Evolutionary conservation across 2,797 vertebrate genomes (phyloP).

Genomic region (Silurus aristotelis): DNA sequence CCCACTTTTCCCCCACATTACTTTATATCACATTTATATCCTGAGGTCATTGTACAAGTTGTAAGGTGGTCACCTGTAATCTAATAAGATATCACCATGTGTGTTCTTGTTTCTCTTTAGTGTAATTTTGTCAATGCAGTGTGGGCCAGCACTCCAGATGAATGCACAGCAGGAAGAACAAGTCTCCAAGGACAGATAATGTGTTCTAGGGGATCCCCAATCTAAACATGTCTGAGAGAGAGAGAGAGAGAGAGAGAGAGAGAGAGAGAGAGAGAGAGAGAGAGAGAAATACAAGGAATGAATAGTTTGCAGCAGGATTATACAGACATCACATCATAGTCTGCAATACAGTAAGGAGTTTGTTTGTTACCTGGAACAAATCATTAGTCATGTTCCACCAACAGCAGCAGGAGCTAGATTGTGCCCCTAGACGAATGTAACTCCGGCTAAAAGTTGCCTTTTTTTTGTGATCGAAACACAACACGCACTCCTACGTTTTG

Average conservation of each 20-base stretch:
- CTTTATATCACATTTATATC: neutral
- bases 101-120: conserved; percentile 55
- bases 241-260: neutral
- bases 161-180: conserved; percentile 60
- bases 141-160: conserved; percentile 68
- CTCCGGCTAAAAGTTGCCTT: too few relatives aligned
- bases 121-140: conserved; percentile 68
- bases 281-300: neutral
- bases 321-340: neutral
- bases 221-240: neutral
- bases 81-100: conserved; percentile 39
- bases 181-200: conserved; percentile 57
- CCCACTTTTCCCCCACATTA: neutral
- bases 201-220: conserved; percentile 60
- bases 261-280: neutral
- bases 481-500: neutral
- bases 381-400: neutral
- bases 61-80: too few relatives aligned
- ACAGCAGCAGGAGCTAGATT: neutral
- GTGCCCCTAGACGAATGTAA: neutral
- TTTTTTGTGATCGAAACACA: neutral
- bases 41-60: neutral
- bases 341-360: neutral
- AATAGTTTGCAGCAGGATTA: neutral
- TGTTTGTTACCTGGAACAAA: neutral